These are phyloP conservation scores for Eilema depressum DNA, from an alignment of 2,888 invertebrate genomes.

Conservation along the genomic window DNA sequence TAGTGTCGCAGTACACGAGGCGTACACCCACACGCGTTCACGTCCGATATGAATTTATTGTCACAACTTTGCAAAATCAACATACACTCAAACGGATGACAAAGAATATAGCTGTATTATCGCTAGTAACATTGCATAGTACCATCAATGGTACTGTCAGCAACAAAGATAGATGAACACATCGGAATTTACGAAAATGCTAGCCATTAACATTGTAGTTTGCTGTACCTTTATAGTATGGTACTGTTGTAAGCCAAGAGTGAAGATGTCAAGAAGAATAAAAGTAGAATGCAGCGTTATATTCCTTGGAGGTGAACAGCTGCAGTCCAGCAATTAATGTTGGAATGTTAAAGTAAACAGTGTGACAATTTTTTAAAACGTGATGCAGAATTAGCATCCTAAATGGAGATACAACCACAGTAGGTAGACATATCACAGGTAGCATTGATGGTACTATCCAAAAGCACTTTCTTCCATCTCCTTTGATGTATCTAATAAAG, in stretches of 20 bases:
- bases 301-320: not conserved
- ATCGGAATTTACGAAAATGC: not conserved
- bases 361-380: too few species aligned
- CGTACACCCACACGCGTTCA: not conserved
- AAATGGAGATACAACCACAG: too few species aligned
- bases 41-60: slow-evolving; percentile 67
- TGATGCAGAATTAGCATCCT: too few species aligned
- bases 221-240: not conserved
- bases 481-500: not conserved
- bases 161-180: slow-evolving; percentile 3
- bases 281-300: not conserved
- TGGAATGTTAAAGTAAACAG: too few species aligned
- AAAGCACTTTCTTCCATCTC: not conserved
- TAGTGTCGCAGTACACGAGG: slow-evolving; percentile 11
- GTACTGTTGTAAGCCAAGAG: not conserved
- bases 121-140: not conserved
- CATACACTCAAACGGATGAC: slow-evolving; percentile 35
- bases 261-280: not conserved
- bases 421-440: not conserved
- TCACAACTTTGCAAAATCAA: slow-evolving; percentile 56
- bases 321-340: too few species aligned
- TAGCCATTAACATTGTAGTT: not conserved
- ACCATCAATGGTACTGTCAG: not conserved
- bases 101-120: slow-evolving; percentile 3
- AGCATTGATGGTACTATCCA: slow-evolving; percentile 1